Percentiles rank a stretch among this genome's conserved stretches.
These are phyloP conservation scores for Pachliopta kotzebuea DNA, from an alignment of 2,888 invertebrate genomes.

Conservation along the genomic window DNA sequence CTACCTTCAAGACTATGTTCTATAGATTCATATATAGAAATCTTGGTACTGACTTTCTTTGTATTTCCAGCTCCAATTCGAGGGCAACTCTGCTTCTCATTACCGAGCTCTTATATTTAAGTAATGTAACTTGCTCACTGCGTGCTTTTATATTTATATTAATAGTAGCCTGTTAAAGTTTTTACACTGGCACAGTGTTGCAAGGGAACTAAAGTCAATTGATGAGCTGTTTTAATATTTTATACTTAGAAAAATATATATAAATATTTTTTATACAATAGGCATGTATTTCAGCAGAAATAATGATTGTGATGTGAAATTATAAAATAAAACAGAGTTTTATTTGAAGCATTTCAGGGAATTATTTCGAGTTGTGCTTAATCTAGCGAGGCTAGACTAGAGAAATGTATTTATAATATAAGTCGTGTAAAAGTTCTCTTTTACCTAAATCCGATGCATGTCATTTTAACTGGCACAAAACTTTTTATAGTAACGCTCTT, in stretches of 20 bases:
- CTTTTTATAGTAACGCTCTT: constrained; percentile 45
- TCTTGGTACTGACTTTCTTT: constrained; percentile 24
- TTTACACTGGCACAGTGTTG: constrained; percentile 44
- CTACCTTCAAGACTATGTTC: constrained; percentile 34
- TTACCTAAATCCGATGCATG: constrained; percentile 42
- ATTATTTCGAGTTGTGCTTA: constrained; percentile 71
- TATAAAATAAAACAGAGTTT: constrained; percentile 75
- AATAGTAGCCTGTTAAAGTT: constrained; percentile 44
- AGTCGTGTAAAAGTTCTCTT: constrained; percentile 55
- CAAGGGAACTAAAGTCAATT: constrained; percentile 68
- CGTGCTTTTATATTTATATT: constrained; percentile 71
- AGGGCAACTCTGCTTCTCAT: constrained; percentile 49
- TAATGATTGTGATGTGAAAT: constrained; percentile 70
- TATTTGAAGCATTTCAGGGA: constrained; percentile 77
- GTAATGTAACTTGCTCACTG: constrained; percentile 67
- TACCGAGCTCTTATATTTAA: constrained; percentile 45
- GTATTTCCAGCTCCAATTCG: constrained; percentile 7
- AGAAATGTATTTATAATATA: constrained; percentile 56
- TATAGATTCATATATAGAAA: constrained; percentile 25
- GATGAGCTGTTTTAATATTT: constrained; percentile 59
- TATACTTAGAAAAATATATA: constrained; percentile 42
- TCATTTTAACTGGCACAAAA: constrained; percentile 54
- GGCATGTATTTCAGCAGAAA: constrained; percentile 65
- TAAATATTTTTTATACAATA: constrained; percentile 64
- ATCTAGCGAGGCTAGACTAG: constrained; percentile 72